Conservation (phyloP, 1,140 invertebrate genomes). For the Pteromalus puparum region DNA sequence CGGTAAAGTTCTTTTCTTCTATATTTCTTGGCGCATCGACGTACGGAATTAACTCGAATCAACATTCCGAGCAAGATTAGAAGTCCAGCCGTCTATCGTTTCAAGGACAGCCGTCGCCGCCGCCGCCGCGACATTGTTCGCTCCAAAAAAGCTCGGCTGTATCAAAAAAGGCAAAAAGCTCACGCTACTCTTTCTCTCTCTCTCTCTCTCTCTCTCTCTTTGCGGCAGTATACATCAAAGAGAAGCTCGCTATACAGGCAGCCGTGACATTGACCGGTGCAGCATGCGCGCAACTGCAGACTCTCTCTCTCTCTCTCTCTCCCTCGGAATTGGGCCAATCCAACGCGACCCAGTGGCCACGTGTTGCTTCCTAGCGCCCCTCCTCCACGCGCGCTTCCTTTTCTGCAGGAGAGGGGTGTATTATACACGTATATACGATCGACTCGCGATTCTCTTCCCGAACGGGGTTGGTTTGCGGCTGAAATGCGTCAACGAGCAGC, state of each 20-base stretch:
- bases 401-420: background rate
- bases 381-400: background rate
- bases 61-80: no score
- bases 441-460: no score
- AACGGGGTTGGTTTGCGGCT: no score
- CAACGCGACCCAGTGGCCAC: constrained; percentile 42
- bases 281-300: background rate
- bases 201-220: background rate
- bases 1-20: no score
- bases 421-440: background rate
- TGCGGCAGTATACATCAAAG: background rate
- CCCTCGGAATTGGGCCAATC: constrained; percentile 47
- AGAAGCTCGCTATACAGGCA: background rate
- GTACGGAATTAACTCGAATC: no score
- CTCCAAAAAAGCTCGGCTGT: background rate
- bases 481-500: no score
- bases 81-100: no score
- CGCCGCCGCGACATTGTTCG: no score
- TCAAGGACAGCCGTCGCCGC: no score
- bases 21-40: no score
- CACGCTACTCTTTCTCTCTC: background rate
- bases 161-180: background rate
- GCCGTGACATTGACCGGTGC: constrained; percentile 48
- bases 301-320: background rate
- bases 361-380: constrained; percentile 45